Base-by-base conservation (phyloP, 92 coral and sea anemone genomes). In the Umimayanthus kanabou region DNA sequence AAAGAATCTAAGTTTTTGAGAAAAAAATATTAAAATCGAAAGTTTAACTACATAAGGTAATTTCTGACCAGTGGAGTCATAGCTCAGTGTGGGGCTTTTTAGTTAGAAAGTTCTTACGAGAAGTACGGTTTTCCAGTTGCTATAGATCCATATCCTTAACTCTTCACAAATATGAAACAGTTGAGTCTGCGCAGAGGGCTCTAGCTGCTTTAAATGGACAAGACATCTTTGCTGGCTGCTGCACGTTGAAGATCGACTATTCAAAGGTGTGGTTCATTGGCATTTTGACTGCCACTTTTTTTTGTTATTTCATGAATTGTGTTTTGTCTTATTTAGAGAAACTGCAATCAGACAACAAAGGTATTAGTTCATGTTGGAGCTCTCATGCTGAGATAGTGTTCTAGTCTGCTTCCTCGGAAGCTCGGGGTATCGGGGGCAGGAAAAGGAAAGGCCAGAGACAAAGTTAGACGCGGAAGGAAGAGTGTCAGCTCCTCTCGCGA, bases 131-230 rank as follows among this genome's bases (percentile, higher is more conserved):
- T 47, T 53, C 23, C 29, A n/a, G 53, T 11, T 23, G 81, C 58
- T n/a, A 18, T 13, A 53, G 58, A 49, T 30, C 18, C 15, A 45
- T 25, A 9, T 80, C 91, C 94, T 93, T 96, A 85, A 94, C 95
- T 18, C n/a, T 81, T n/a, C 57, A 5, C 80, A 97, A 89, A 89
- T 97, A 95, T 90, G 99, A 97, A 93, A 95, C 95, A 33, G 93
- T 95, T 10, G 99, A 97, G 88, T 96, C 99, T 45, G 99, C 99
- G 78, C 96, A 97, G 87, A 90, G 95, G 80, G 99, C 99, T 77
- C 93, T 95, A 80, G 92, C 96, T 81, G 93, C 93, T 81, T 92
- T 97, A 7, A 97, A 97, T 82, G 99, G 99, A 86, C 99, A 95
- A 80, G 99, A 97, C 80, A 95, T 97, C 53, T 97, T 95, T 85